These are phyloP conservation scores for Hydractinia symbiolongicarpus DNA, from an alignment of 30 jellyfish, hydroid and myxozoan genomes.

Conservation along the genomic window DNA sequence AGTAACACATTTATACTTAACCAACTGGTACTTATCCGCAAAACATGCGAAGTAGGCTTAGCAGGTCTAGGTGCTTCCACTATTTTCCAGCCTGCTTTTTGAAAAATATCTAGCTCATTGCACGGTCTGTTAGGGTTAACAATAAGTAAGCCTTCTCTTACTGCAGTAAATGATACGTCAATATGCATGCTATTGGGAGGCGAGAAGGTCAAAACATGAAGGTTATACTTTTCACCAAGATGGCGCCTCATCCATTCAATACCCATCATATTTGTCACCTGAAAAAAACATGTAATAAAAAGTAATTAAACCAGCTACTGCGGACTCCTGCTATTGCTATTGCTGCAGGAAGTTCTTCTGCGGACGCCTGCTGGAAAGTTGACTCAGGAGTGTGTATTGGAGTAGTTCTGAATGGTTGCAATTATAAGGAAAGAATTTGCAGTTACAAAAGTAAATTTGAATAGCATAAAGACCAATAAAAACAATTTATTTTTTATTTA, in stretches of 20 bases:
- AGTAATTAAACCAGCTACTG: no score
- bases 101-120: constrained; percentile 39
- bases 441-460: no score
- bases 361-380: no score
- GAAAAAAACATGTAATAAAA: not conserved
- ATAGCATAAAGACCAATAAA: no score
- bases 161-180: constrained; percentile 62
- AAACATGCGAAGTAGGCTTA: constrained; percentile 40
- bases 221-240: constrained; percentile 67
- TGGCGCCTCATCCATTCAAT: constrained; percentile 81
- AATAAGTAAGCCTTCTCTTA: constrained; percentile 74
- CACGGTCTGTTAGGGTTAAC: constrained; percentile 64
- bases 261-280: constrained; percentile 75
- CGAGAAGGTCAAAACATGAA: constrained; percentile 46
- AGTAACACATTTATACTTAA: constrained; percentile 62
- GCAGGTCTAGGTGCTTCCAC: constrained; percentile 50
- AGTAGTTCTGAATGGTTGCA: no score
- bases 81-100: constrained; percentile 78
- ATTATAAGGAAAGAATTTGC: no score
- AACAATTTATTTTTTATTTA: no score
- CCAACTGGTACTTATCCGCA: constrained; percentile 51
- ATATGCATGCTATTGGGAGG: constrained; percentile 82
- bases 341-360: no score
- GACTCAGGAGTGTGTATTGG: no score
- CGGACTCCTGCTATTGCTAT: no score